Conservation (phyloP, 2,797 vertebrate genomes). For the Sphenodon punctatus region DNA sequence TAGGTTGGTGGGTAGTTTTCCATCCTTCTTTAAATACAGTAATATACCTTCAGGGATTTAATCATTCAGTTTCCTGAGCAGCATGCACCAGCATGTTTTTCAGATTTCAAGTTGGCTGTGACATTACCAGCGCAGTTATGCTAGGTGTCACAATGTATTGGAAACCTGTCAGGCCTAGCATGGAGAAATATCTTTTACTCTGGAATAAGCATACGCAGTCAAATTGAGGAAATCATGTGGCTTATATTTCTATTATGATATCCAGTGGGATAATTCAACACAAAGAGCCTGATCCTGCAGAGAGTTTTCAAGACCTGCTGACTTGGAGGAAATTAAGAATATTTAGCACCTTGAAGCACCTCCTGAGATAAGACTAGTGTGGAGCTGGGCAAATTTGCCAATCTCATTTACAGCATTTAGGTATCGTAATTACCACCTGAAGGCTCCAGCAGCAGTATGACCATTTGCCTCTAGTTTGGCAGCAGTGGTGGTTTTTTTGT, state of each 20-base stretch:
- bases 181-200: background rate
- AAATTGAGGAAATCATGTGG: background rate
- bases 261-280: background rate
- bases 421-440: too few relatives aligned
- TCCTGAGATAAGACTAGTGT: background rate
- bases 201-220: background rate
- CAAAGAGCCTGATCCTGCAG: background rate
- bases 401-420: background rate
- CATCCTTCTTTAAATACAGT: background rate
- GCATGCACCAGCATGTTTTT: background rate
- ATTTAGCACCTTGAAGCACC: too few relatives aligned
- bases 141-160: rapidly evolving
- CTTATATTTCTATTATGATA: background rate
- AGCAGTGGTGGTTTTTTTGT: too few relatives aligned
- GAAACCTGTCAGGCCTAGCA: background rate
- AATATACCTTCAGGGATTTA: background rate
- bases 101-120: background rate
- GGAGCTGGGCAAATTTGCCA: background rate
- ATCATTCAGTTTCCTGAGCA: background rate
- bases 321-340: constrained; percentile 18
- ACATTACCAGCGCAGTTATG: background rate
- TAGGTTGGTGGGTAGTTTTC: background rate
- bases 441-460: too few relatives aligned
- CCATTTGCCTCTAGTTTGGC: too few relatives aligned
- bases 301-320: background rate